phyloP scores from a whole-genome alignment of 2,113 vertebrate genomes.

The Seriola dumerili region DNA sequence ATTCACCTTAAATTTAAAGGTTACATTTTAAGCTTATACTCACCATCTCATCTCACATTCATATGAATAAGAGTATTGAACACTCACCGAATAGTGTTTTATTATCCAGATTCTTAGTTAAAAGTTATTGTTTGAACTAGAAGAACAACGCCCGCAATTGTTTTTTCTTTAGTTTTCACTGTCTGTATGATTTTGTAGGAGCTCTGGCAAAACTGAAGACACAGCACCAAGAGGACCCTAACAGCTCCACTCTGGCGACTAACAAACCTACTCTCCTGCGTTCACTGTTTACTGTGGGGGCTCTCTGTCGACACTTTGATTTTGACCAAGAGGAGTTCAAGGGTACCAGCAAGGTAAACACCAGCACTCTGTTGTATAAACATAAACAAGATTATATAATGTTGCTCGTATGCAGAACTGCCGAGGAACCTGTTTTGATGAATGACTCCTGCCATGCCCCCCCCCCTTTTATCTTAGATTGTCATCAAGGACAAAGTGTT shows the following conservation, averaged over 20 bases:
- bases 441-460: not conserved
- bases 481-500: constrained; percentile 98
- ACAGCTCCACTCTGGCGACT: constrained; percentile 89
- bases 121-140: no score
- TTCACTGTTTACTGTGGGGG: constrained; percentile 97
- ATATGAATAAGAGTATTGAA: not conserved
- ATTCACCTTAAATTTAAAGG: not conserved
- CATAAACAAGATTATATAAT: not conserved
- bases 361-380: no score
- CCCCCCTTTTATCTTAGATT: constrained; percentile 83
- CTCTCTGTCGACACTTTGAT: constrained; percentile 97
- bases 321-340: constrained; percentile 98
- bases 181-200: constrained; percentile 79
- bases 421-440: not conserved
- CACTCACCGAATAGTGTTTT: not conserved
- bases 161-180: not conserved
- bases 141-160: not conserved
- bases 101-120: no score
- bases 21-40: no score
- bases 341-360: constrained; percentile 93
- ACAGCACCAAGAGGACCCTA: constrained; percentile 95
- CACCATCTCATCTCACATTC: not conserved
- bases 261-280: constrained; percentile 97
- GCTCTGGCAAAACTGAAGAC: constrained; percentile 96
- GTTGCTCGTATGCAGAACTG: not conserved